A percentile compares a stretch with the other conserved stretches of the same genome.
These are phyloP conservation scores for Aphaenogaster rudis DNA, from an alignment of 1,140 invertebrate species.

Conservation along the genomic window DNA sequence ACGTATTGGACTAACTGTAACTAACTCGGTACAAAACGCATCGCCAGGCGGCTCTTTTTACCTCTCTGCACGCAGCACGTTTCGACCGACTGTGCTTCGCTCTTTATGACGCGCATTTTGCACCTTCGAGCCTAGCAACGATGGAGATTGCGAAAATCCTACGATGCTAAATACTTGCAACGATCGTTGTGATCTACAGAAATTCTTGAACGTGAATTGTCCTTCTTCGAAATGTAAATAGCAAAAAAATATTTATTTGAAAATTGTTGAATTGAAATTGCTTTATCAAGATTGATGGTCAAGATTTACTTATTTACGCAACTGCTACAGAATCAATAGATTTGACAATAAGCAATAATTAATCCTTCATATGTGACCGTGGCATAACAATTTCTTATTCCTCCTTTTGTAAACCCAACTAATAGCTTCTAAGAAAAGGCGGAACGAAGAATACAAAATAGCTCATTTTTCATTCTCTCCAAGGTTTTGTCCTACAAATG, in stretches of 20 bases:
- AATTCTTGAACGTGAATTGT: neutral
- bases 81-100: constrained; percentile 6
- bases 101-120: constrained; percentile 32
- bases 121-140: constrained; percentile 6
- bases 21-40: constrained; percentile 35
- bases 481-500: neutral
- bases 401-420: neutral
- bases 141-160: neutral
- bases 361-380: neutral
- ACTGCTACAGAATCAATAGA: neutral
- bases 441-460: constrained; percentile 39
- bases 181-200: neutral
- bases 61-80: neutral
- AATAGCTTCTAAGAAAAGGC: constrained; percentile 42
- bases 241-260: neutral
- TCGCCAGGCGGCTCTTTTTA: neutral
- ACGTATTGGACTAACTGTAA: constrained; percentile 46
- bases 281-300: neutral
- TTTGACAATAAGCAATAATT: neutral
- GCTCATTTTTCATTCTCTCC: constrained; percentile 37
- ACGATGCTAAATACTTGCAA: neutral
- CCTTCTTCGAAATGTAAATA: neutral
- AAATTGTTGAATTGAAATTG: neutral
- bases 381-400: constrained; percentile 1
- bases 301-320: neutral